Evolutionary conservation across 2,888 invertebrate species (phyloP).

Genomic region (Pherbina coryleti): DNA sequence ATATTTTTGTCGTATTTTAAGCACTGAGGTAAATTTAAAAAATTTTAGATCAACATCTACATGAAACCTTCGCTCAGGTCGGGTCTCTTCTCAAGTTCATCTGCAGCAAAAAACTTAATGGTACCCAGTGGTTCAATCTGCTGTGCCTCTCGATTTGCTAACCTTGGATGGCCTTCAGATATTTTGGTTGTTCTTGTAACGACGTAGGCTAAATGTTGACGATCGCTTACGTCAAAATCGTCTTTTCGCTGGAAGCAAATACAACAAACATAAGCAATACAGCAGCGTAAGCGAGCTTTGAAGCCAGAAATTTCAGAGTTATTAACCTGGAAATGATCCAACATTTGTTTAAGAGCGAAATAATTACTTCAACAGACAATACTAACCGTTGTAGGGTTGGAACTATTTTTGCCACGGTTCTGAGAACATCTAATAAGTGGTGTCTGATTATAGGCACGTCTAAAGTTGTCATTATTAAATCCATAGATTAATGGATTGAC

Average conservation of each 20-base stretch:
- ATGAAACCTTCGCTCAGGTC: constrained; percentile 36
- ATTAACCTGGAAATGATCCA: background rate
- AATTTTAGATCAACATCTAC: background rate
- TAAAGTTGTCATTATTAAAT: constrained; percentile 78
- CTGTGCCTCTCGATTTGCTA: constrained; percentile 30
- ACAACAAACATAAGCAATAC: constrained; percentile 12
- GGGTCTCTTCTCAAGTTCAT: constrained; percentile 23
- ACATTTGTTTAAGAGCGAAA: background rate
- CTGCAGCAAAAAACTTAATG: constrained; percentile 23
- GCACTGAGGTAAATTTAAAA: no score
- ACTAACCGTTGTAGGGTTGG: background rate
- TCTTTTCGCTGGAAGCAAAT: constrained; percentile 1
- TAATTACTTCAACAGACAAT: background rate
- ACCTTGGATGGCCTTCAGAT: background rate
- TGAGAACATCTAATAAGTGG: constrained; percentile 53
- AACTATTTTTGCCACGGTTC: background rate
- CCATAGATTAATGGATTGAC: constrained; percentile 85
- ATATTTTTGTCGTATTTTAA: no score
- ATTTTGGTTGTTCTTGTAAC: background rate
- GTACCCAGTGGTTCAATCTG: constrained; percentile 3
- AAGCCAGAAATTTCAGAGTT: background rate
- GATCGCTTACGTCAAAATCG: constrained; percentile 6
- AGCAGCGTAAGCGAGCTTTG: background rate
- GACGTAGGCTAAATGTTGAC: constrained; percentile 14
- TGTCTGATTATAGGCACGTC: constrained; percentile 78